These are phyloP conservation scores for Peromyscus melanophrys DNA, from an alignment of 2,797 vertebrate genomes.

Conservation along the genomic window DNA sequence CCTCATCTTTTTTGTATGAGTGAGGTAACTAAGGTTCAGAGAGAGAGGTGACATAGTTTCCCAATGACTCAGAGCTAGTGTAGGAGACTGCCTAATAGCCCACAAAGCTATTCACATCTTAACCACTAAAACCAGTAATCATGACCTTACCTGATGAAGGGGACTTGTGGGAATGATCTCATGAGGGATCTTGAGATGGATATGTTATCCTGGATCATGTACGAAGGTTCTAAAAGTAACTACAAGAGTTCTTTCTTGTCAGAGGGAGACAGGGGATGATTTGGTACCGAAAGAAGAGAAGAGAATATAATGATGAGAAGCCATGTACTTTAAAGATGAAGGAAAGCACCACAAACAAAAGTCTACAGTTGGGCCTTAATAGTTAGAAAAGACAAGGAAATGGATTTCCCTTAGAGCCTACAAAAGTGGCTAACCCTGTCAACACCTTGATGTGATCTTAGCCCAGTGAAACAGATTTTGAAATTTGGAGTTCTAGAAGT, in stretches of 20 bases:
- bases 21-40: slow-evolving; percentile 1
- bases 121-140: not conserved
- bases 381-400: not conserved
- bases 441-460: slow-evolving; percentile 29
- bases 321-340: not conserved
- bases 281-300: not conserved
- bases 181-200: not conserved
- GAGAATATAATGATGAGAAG: not conserved
- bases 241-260: not conserved
- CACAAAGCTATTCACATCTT: not conserved
- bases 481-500: not conserved
- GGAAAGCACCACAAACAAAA: not conserved
- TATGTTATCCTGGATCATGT: not conserved
- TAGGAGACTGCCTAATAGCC: not conserved
- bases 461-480: not conserved
- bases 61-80: not conserved
- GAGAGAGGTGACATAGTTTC: not conserved
- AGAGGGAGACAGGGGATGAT: not conserved
- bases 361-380: not conserved
- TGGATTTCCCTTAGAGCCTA: not conserved
- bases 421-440: not conserved
- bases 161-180: not conserved
- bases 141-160: not conserved
- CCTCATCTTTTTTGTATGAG: not conserved
- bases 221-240: not conserved